Percentiles rank a stretch among this genome's conserved stretches.
These are phyloP conservation scores for Tetragonula clypearis DNA, from an alignment of 1,140 invertebrate genomes.

Conservation along the genomic window DNA sequence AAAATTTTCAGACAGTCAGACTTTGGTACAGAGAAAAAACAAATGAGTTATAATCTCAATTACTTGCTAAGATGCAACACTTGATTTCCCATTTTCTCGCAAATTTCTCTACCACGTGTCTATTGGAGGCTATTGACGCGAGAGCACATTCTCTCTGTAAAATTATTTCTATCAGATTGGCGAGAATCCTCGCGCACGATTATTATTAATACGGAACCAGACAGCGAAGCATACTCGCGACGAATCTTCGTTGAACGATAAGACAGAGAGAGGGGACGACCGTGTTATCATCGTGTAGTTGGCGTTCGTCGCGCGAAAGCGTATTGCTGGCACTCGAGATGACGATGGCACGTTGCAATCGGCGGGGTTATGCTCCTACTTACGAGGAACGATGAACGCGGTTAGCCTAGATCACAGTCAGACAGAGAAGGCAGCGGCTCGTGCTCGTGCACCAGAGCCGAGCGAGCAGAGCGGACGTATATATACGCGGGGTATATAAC, in stretches of 20 bases:
- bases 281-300: not conserved
- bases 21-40: too few species aligned
- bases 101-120: too few species aligned
- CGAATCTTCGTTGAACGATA: not conserved
- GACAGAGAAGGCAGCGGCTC: not conserved
- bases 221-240: not conserved
- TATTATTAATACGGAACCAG: not conserved
- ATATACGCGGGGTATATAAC: not conserved
- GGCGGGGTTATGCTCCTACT: slow-evolving; percentile 60
- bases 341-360: slow-evolving; percentile 49
- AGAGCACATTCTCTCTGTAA: too few species aligned
- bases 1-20: too few species aligned
- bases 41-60: too few species aligned
- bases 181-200: not conserved
- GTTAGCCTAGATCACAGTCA: slow-evolving; percentile 58
- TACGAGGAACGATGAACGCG: slow-evolving; percentile 39
- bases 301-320: not conserved
- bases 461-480: not conserved
- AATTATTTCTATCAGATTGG: not conserved
- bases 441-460: slow-evolving; percentile 13
- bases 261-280: not conserved
- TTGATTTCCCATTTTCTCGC: too few species aligned
- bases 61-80: too few species aligned
- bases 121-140: too few species aligned
- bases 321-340: slow-evolving; percentile 33